Base-by-base conservation (phyloP, 35 echinoderm and acorn worm genomes). In the Antedon bifida region DNA sequence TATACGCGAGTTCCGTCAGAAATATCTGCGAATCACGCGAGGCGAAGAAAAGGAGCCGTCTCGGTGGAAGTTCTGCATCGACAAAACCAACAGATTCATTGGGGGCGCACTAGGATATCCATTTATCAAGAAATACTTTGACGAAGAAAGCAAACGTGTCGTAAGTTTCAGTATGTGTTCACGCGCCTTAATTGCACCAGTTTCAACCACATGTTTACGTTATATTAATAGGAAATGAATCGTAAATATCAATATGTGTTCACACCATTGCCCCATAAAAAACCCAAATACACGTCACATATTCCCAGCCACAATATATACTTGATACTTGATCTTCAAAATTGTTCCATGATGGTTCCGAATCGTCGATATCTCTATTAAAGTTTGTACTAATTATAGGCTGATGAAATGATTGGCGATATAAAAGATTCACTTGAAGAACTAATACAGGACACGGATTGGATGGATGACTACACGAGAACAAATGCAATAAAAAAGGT, bases 401-500 rank as follows among this genome's bases (percentile, higher is more conserved):
- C 95, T 74, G 64, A 86, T 35, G 78, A 78, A 16, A 99, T 99
- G 95, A 91, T 99, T 32, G 91, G 90, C 30, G 91, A 99, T 45
- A 83, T 99, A 33, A 83, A 87, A 30, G 79, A 85, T 36, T 91
- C 95, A 34, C 92, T 99, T 83, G 92, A 99, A 75, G 82, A 84
- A 30, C 92, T 93, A 46, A 80, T 99, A 16, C 88, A 91, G 23
- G 86, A 88, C 32, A 80, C 92, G 13, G 88, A 85, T 0, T 99
- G 95, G 95, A 99, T 99, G 95, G 95, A 99, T 32, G 95, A 99
- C 31, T 88, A 99, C 19, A 99, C 95, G 0, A 92, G 91, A 36
- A 34, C 77, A 19, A 91, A 88, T n/a, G 95, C 95, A 19, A 90
- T 85, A 55, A 79, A 93, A 35, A 99, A 99, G 88, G 95, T 99